Base-by-base conservation (phyloP, 2,888 invertebrate species). In the Tetragonisca angustula region DNA sequence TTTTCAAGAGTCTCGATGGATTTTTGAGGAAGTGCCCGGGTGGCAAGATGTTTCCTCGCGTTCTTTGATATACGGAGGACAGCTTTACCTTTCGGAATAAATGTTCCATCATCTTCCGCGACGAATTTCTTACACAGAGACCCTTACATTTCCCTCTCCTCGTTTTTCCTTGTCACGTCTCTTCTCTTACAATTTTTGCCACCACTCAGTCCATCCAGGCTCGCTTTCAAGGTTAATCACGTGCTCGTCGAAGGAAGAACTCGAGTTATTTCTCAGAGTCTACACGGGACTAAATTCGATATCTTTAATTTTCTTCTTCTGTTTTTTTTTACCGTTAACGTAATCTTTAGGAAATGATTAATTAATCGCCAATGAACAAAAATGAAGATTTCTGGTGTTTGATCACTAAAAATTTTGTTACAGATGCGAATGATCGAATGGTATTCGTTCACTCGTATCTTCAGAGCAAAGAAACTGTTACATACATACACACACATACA, bases 71-170 rank as follows among this genome's bases (percentile, higher is more conserved):
- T 11, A 9, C n/a, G 50, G 59, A 69, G 24, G 17, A 72, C n/a
- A 62, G 49, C 59, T 81, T 84, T 88, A 88, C 87, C 89, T 87
- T 85, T 32, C 78, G 81, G 19, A 87, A 76, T 43, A 87, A 24
- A 73, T 76, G 43, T 50, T 61, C 62, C 67, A 84, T 76, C 89
- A 87, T 88, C 69, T 87, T 67, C 75, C 43, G 32, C 43, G 24
- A 64, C 17, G 61, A 79, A 21, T 80, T 43, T 67, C 24, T 56
- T 56, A 32, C 24, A n/a, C 21, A n/a, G 9, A 75, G 43, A 52
- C 32, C 21, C 21, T 64, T 36, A 54, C 80, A 75, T 79, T 19
- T 61, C 73, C 50, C 32, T 24, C 36, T 52, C 15, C 24, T 50
- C 4, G 21, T 27, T 24, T 24, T 11, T 21, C 24, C 24, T 9